phyloP scores from a whole-genome alignment of 2,797 vertebrate species.

The Salmo trutta region DNA sequence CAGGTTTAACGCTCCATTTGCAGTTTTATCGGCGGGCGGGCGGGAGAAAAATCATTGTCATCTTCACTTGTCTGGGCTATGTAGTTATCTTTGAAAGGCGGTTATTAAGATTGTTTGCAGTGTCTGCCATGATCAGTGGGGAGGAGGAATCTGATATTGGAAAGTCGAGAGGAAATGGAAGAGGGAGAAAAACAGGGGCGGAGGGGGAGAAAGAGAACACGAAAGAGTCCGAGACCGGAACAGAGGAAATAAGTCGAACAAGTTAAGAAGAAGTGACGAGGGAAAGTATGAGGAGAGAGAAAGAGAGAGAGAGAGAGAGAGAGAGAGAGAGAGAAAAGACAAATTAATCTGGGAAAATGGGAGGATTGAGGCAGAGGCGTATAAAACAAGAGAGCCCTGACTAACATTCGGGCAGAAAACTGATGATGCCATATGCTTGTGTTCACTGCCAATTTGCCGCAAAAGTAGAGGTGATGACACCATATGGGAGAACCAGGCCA shows the following conservation, averaged over 20 bases:
- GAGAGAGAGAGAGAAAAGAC: not conserved
- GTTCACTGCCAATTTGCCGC: constrained; percentile 67
- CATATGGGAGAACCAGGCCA: constrained; percentile 67
- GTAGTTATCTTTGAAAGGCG: constrained; percentile 69
- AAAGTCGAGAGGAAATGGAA: constrained; percentile 20
- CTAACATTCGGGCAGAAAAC: constrained; percentile 47
- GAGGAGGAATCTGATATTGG: constrained; percentile 22
- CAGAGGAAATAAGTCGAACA: constrained; percentile 5
- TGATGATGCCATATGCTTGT: constrained; percentile 69
- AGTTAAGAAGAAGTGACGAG: constrained; percentile 21
- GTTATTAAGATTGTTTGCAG: constrained; percentile 68
- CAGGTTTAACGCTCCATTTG: constrained; percentile 73
- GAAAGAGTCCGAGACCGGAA: constrained; percentile 4
- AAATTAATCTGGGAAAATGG: constrained; percentile 14
- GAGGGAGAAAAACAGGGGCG: not conserved
- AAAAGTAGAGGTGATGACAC: constrained; percentile 76
- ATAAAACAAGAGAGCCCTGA: constrained; percentile 41
- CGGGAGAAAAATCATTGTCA: constrained; percentile 57
- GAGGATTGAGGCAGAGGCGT: constrained; percentile 11
- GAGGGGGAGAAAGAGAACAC: constrained; percentile 13
- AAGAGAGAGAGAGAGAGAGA: not conserved
- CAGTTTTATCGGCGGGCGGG: constrained; percentile 31
- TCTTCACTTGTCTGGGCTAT: constrained; percentile 47
- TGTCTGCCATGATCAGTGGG: constrained; percentile 41
- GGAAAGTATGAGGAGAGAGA: constrained; percentile 6